These are phyloP conservation scores for Peromyscus californicus DNA, from an alignment of 2,113 vertebrate genomes.

Conservation along the genomic window DNA sequence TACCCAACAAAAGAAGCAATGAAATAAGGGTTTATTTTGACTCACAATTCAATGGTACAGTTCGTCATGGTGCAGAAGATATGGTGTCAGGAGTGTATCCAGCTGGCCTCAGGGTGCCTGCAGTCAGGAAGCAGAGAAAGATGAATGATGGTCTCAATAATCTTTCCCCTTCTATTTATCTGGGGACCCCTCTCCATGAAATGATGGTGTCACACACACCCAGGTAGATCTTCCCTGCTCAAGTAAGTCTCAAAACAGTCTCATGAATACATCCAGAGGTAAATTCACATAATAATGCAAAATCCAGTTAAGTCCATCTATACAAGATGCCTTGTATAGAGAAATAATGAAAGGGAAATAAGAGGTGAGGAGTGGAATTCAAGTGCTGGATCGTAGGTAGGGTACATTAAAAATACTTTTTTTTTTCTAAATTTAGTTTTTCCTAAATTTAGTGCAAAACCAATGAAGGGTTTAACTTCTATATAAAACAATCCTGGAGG, in stretches of 20 bases:
- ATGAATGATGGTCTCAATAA: background rate
- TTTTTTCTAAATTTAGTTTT: background rate
- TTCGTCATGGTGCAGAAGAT: background rate
- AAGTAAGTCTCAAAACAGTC: background rate
- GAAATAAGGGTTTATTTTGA: background rate
- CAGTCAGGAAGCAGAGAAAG: background rate
- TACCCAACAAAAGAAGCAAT: background rate
- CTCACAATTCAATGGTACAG: background rate
- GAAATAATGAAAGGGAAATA: background rate
- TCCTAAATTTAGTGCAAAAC: background rate
- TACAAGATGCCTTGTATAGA: background rate
- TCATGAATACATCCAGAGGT: background rate
- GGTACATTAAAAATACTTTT: background rate
- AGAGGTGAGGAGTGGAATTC: background rate
- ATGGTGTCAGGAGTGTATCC: background rate
- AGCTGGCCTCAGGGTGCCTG: background rate
- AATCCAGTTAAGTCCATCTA: background rate
- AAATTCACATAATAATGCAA: background rate
- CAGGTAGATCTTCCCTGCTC: background rate
- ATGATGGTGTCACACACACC: background rate
- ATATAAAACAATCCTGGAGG: background rate
- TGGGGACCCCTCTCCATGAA: background rate
- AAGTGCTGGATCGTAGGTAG: background rate
- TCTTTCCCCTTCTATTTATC: background rate
- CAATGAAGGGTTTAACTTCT: background rate